Evolutionary conservation across 2,797 vertebrate genomes (phyloP).

Genomic region (Hydrocynus forskahlii): DNA sequence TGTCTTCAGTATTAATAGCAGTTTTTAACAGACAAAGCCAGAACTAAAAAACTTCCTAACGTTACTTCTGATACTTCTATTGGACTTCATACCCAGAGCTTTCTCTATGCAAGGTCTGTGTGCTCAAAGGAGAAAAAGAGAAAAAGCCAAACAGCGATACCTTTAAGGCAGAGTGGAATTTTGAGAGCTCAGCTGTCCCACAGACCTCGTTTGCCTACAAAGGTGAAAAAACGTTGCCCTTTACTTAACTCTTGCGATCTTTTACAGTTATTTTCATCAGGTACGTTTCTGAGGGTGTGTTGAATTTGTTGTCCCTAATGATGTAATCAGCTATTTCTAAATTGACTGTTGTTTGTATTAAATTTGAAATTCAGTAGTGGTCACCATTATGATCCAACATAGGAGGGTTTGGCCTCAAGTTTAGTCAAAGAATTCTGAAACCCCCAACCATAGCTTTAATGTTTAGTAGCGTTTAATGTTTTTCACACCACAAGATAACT

Average conservation of each 20-base stretch:
- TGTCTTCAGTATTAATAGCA: constrained; percentile 16
- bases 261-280: background rate
- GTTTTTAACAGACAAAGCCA: constrained; percentile 27
- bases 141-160: constrained; percentile 8
- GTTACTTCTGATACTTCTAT: constrained; percentile 16
- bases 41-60: constrained; percentile 21
- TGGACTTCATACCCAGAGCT: constrained; percentile 32
- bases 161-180: background rate
- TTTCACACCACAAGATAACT: background rate
- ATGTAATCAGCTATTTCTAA: background rate
- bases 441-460: background rate
- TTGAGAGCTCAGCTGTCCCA: background rate
- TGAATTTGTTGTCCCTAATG: background rate
- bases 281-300: background rate
- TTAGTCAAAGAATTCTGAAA: background rate
- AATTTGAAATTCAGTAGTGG: background rate
- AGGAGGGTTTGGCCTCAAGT: background rate
- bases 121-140: constrained; percentile 5
- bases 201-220: background rate
- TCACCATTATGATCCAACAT: background rate
- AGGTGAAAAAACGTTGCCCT: background rate
- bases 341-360: background rate
- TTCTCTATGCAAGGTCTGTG: constrained; percentile 62
- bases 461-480: constrained; percentile 3
- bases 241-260: background rate